phyloP scores from a whole-genome alignment of 2,797 vertebrate genomes.

The Esox masquinongy region DNA sequence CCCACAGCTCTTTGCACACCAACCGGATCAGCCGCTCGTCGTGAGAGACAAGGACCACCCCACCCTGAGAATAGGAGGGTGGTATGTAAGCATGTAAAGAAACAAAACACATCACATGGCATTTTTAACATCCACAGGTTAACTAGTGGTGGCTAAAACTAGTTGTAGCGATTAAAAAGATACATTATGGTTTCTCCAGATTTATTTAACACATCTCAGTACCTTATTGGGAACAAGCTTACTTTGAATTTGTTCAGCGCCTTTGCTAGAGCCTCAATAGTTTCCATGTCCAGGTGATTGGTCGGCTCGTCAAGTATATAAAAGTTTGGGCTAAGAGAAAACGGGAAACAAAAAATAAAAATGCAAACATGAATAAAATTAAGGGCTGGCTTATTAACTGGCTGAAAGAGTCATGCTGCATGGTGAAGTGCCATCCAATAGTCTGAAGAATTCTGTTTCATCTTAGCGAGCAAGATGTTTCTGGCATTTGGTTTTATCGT shows the following conservation, averaged over 20 bases:
- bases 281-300: slow-evolving; percentile 98
- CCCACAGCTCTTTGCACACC: slow-evolving; percentile 95
- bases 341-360: neutral
- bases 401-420: neutral
- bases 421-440: neutral
- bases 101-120: no score
- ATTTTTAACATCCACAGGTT: no score
- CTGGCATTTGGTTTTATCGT: no score
- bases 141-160: no score
- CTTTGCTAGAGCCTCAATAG: slow-evolving; percentile 91
- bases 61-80: slow-evolving; percentile 78
- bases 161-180: neutral
- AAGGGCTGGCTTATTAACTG: neutral
- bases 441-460: no score
- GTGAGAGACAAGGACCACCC: slow-evolving; percentile 92
- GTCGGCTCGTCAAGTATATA: slow-evolving; percentile 96
- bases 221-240: slow-evolving; percentile 14
- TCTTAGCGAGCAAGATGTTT: no score
- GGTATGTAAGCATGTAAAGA: slow-evolving; percentile 18
- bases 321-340: slow-evolving; percentile 88
- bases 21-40: slow-evolving; percentile 93
- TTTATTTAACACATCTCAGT: neutral
- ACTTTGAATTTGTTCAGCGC: slow-evolving; percentile 91
- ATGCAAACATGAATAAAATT: neutral
- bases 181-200: neutral